Conservation (phyloP, 2,113 vertebrate species). For the Malaclemys terrapin region DNA sequence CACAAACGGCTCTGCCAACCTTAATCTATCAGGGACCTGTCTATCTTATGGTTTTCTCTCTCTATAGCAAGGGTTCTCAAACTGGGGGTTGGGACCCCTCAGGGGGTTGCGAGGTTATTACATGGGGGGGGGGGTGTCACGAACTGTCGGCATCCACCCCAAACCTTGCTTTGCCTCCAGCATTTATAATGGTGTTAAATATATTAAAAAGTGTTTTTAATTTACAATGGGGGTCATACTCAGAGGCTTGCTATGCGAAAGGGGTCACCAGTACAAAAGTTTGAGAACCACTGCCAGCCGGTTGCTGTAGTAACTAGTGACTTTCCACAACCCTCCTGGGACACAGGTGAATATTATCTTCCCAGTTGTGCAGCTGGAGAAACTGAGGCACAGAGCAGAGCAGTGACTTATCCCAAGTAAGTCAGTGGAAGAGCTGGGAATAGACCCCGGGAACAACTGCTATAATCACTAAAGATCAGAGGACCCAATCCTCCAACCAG, state of each 20-base stretch:
- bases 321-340: background rate
- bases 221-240: no score
- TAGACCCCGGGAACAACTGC: background rate
- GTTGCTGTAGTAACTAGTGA: background rate
- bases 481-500: background rate
- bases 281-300: background rate
- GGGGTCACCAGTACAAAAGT: no score
- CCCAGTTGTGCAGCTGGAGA: background rate
- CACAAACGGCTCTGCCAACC: background rate
- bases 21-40: background rate
- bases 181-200: no score
- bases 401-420: background rate
- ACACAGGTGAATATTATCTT: background rate
- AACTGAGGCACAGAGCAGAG: background rate
- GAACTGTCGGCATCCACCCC: no score
- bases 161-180: no score
- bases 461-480: background rate
- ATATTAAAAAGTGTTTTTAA: no score
- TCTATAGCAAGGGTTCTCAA: background rate
- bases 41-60: background rate
- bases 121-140: no score
- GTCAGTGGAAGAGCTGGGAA: background rate
- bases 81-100: no score
- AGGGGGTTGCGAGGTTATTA: no score
- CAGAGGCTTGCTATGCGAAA: no score